Base-by-base conservation (phyloP, 2,888 invertebrate species). In the Acronicta alni region DNA sequence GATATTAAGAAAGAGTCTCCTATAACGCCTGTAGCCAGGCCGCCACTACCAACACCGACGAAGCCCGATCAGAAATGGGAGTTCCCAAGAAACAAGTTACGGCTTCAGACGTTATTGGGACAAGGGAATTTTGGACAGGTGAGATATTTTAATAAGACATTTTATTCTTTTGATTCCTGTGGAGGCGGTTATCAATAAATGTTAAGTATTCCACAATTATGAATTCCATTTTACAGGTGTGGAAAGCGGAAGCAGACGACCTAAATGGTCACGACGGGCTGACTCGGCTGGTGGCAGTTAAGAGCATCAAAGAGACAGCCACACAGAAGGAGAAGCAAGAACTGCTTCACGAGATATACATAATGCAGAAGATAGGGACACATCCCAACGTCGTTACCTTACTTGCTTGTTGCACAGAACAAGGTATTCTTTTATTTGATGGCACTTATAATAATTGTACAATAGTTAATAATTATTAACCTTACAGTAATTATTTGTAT, bases 71-170 rank as follows among this genome's bases (percentile, higher is more conserved):
- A 95, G 47, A 95, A 95, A 80, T 96, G 96, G 95, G 97, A 97
- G 84, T 97, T 97, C 82, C 97, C 97, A 0, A 94, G 97, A 68
- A 96, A 96, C 67, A 97, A 97, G 78, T 93, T 98, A 45, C 95
- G 97, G 41, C 91, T 98, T 55, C 97, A 97, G 81, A 97, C 97
- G 17, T 94, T 97, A 51, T 90, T 98, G 23, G 98, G 97, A 8
- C 97, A 98, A 89, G 97, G 98, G 35, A 97, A 97, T 88, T 98
- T 98, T 85, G 98, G 98, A 20, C 97, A 96, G 95, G 96, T 96
- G 80, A 77, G 75, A 32, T 47, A 30, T 15, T 8, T 14, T 57
- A 20, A 2, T 20, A 20, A 3, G 10, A 10, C 2, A 4, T 26
- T 2, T 26, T 26, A 26, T 10, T 26, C 10, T 4, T 10, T 26